A percentile compares a stretch with the other conserved stretches of the same genome.
phyloP scores from a whole-genome alignment of 2,797 vertebrate species.

The Rallus crepitans region DNA sequence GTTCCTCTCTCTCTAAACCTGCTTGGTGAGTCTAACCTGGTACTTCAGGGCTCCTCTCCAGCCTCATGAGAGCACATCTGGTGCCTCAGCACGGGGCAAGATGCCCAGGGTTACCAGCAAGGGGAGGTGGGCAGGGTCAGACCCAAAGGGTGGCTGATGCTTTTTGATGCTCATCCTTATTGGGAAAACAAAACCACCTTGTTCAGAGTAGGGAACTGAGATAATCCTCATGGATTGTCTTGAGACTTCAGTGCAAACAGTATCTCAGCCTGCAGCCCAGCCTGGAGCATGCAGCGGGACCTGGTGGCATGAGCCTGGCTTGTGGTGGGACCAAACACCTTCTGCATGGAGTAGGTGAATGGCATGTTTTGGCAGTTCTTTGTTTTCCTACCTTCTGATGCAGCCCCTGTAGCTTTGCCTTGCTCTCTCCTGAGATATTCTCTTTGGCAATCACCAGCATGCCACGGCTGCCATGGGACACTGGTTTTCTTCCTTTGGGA shows the following conservation, averaged over 20 bases:
- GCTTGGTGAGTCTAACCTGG: background rate
- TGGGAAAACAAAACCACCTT: background rate
- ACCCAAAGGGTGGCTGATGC: background rate
- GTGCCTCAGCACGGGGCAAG: rapidly evolving
- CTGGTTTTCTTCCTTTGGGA: background rate
- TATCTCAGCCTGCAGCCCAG: background rate
- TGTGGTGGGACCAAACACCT: background rate
- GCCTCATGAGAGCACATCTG: background rate
- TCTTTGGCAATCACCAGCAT: background rate
- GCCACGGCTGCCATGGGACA: background rate
- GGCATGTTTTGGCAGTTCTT: rapidly evolving
- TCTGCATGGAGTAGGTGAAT: background rate
- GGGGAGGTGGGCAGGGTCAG: background rate
- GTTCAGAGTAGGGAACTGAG: rapidly evolving
- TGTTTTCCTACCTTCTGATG: background rate
- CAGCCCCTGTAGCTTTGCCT: background rate
- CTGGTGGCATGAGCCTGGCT: background rate
- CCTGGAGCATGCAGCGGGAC: no score
- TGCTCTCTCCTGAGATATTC: background rate
- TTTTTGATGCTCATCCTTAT: rapidly evolving
- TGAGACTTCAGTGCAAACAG: rapidly evolving
- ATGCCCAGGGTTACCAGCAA: background rate
- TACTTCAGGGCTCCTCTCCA: background rate
- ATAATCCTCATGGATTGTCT: rapidly evolving
- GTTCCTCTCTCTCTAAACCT: background rate